These are phyloP conservation scores for Isaurus tuberculatus DNA, from an alignment of 92 coral and sea anemone genomes.

Conservation along the genomic window DNA sequence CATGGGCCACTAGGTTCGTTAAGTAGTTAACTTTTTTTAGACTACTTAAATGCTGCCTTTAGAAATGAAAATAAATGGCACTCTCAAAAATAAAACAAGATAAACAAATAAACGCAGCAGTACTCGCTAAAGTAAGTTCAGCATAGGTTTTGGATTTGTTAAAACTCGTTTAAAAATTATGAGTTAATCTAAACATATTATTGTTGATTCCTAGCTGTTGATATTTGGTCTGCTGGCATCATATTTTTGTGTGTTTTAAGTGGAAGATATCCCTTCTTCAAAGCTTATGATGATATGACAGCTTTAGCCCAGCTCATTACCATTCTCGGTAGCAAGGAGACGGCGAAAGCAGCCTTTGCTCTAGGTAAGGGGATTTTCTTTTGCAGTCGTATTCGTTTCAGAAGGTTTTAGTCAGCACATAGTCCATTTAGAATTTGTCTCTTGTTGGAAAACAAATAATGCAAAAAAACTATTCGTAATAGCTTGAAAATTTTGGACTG, in stretches of 20 bases:
- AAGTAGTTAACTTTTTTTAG: too few relatives aligned
- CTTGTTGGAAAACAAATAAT: too few relatives aligned
- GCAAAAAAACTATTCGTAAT: too few relatives aligned
- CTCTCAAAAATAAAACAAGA: too few relatives aligned
- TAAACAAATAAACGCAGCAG: too few relatives aligned
- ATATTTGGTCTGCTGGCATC: constrained; percentile 97
- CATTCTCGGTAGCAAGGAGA: constrained; percentile 79
- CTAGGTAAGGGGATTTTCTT: constrained; percentile 58
- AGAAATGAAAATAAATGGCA: too few relatives aligned
- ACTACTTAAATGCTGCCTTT: too few relatives aligned
- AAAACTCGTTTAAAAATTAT: not conserved
- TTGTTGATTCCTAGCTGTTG: constrained; percentile 70
- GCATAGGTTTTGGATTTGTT: too few relatives aligned
- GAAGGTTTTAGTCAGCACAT: not conserved
- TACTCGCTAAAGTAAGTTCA: too few relatives aligned
- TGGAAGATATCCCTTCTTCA: constrained; percentile 96
- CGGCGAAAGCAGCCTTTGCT: constrained; percentile 67
- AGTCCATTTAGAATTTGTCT: not conserved
- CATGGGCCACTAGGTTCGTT: too few relatives aligned
- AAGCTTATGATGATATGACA: constrained; percentile 93
- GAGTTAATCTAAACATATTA: not conserved
- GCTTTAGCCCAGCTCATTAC: constrained; percentile 94
- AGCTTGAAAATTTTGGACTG: too few relatives aligned
- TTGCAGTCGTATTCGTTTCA: too few relatives aligned
- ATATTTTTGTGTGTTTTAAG: constrained; percentile 89